These are phyloP conservation scores for Sardina pilchardus DNA, from an alignment of 2,113 vertebrate genomes.

Conservation along the genomic window DNA sequence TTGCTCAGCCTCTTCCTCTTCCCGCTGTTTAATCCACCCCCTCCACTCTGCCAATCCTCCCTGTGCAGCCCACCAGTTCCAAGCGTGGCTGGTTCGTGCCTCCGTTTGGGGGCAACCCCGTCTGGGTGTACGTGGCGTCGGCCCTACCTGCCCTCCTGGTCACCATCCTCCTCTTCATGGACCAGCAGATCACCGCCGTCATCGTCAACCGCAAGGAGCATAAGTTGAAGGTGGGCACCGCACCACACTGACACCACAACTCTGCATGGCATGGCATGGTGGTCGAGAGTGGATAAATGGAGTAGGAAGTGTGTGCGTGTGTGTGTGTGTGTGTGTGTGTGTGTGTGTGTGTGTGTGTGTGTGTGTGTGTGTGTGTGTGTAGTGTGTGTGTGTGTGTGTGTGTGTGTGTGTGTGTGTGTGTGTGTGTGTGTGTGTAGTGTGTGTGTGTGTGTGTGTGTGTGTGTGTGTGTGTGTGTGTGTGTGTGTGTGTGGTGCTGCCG, in stretches of 20 bases:
- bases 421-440: background rate
- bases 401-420: background rate
- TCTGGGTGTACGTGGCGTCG: conserved; percentile 94
- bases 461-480: background rate
- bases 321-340: background rate
- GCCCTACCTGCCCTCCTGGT: conserved; percentile 91
- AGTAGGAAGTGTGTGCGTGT: background rate
- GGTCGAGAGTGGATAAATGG: background rate
- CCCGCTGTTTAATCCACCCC: background rate
- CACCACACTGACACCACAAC: background rate
- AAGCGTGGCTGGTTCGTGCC: conserved; percentile 91
- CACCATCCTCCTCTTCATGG: conserved; percentile 98
- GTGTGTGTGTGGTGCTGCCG: background rate
- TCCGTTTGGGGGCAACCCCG: conserved; percentile 93
- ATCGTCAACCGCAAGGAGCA: conserved; percentile 98
- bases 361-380: background rate
- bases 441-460: background rate
- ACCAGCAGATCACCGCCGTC: conserved; percentile 97
- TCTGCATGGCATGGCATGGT: too few species aligned
- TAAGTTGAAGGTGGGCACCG: conserved; percentile 85
- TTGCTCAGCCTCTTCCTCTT: background rate
- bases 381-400: background rate
- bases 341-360: background rate
- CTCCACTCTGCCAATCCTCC: conserved; percentile 17
- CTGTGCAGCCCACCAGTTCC: conserved; percentile 85